Evolutionary conservation across 2,113 vertebrate genomes (phyloP).

Genomic region (Triplophysa rosa): DNA sequence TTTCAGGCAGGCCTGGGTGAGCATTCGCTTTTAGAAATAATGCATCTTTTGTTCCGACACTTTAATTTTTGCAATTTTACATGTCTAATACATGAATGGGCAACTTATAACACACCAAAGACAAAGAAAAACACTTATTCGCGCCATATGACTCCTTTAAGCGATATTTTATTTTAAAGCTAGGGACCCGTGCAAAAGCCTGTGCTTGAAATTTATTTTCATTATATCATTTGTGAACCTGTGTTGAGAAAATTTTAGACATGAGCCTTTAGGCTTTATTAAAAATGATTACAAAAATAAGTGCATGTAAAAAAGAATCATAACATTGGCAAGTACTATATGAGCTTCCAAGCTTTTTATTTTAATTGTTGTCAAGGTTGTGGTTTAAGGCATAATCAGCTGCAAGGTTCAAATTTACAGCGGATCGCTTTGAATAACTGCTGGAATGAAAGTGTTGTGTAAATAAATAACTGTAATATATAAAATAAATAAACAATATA

Average conservation of each 20-base stretch:
- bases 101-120: no score
- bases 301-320: constrained; percentile 45
- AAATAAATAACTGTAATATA: not conserved
- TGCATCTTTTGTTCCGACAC: no score
- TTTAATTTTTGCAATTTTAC: no score
- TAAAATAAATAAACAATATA: not conserved
- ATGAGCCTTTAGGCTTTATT: constrained; percentile 52
- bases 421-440: not conserved
- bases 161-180: constrained; percentile 53
- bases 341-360: constrained; percentile 4
- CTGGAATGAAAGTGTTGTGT: not conserved
- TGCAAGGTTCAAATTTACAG: not conserved
- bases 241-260: constrained; percentile 33
- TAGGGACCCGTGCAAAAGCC: constrained; percentile 27
- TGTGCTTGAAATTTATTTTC: constrained; percentile 55
- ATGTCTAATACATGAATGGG: no score
- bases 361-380: not conserved
- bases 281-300: constrained; percentile 63
- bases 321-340: constrained; percentile 32
- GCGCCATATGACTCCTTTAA: no score
- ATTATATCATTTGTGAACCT: constrained; percentile 57
- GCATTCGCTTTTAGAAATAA: no score
- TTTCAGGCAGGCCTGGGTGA: no score
- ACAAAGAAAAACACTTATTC: no score
- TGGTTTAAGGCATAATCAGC: constrained; percentile 2